Percentiles rank a stretch among this genome's conserved stretches.
phyloP scores from a whole-genome alignment of 1,140 invertebrate species.

The Temnothorax longispinosus region DNA sequence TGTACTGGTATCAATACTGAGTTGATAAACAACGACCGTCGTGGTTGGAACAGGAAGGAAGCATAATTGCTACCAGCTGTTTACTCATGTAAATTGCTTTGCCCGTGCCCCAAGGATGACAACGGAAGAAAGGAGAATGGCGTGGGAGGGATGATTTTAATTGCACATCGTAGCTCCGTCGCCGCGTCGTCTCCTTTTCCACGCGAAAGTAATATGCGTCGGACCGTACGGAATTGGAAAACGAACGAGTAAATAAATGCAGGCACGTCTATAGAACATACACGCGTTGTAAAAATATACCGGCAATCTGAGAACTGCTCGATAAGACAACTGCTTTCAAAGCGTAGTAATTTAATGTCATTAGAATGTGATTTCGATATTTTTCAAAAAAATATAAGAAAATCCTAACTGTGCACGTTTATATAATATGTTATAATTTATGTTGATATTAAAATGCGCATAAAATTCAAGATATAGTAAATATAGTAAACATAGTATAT shows the following conservation, averaged over 20 bases:
- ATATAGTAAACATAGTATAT: too few relatives aligned
- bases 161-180: slow-evolving; percentile 47
- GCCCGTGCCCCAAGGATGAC: slow-evolving; percentile 49
- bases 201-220: slow-evolving; percentile 49
- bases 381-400: not conserved
- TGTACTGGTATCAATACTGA: slow-evolving; percentile 32
- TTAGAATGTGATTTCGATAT: not conserved
- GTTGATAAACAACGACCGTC: slow-evolving; percentile 24
- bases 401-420: too few relatives aligned
- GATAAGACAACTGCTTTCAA: not conserved
- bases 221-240: slow-evolving; percentile 48
- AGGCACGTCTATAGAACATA: not conserved
- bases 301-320: not conserved
- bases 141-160: slow-evolving; percentile 31
- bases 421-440: not conserved
- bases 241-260: slow-evolving; percentile 47
- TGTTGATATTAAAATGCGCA: not conserved
- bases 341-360: not conserved
- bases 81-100: slow-evolving; percentile 62
- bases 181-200: slow-evolving; percentile 35
- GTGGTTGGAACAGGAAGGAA: slow-evolving; percentile 31
- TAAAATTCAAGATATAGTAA: not conserved
- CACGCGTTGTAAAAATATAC: not conserved
- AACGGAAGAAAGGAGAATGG: slow-evolving; percentile 35
- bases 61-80: slow-evolving; percentile 53